These are phyloP conservation scores for Hydractinia echinata DNA, from an alignment of 30 jellyfish, hydroid and myxozoan genomes.

Conservation along the genomic window DNA sequence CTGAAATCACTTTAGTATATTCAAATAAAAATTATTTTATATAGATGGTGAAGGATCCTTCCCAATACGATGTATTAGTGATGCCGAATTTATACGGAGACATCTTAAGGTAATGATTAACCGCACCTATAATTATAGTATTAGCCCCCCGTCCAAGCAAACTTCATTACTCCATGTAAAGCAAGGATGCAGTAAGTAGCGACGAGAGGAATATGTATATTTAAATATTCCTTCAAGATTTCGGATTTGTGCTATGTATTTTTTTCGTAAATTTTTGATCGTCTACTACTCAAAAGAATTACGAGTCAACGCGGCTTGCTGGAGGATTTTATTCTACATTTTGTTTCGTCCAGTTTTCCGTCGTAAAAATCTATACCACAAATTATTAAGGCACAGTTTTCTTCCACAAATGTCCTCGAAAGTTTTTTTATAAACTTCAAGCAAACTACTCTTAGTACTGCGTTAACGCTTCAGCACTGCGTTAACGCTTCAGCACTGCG, in stretches of 20 bases:
- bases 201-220: too few species aligned
- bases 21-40: too few species aligned
- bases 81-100: slow-evolving; percentile 99
- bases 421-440: not conserved
- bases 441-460: not conserved
- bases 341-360: too few species aligned
- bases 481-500: not conserved
- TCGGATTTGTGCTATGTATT: too few species aligned
- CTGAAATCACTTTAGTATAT: too few species aligned
- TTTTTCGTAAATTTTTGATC: too few species aligned
- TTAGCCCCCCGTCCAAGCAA: not conserved
- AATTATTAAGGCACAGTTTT: not conserved
- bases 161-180: not conserved
- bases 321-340: too few species aligned
- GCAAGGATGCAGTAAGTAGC: too few species aligned
- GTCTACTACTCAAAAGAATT: too few species aligned
- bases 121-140: not conserved
- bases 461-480: not conserved
- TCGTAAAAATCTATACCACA: too few species aligned
- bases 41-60: slow-evolving; percentile 94
- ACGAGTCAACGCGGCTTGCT: too few species aligned
- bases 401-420: not conserved
- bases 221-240: too few species aligned
- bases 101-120: slow-evolving; percentile 64
- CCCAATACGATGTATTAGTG: slow-evolving; percentile 88